Base-by-base conservation (phyloP, 2,113 vertebrate genomes). In the Heterotilapia buettikoferi region DNA sequence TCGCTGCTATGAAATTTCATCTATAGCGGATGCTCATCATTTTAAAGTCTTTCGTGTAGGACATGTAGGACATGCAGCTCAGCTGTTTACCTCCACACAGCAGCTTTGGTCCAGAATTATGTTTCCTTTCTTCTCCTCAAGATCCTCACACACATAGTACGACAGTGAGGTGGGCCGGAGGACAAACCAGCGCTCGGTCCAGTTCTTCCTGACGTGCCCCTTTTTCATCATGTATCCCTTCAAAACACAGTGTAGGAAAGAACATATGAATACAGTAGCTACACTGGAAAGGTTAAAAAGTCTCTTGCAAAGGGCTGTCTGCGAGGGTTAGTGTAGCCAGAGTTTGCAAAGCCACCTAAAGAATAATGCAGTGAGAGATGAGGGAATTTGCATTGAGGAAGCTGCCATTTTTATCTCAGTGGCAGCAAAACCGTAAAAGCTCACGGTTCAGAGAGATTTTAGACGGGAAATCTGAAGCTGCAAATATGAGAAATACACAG, bases 201-300 rank as follows among this genome's bases (percentile, higher is more conserved):
- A 99, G 45, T 99, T 99, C 97, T 99, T 99, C 95, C 98, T 96
- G 92, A 93, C 97, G 90, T 99, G 98, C 52, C 99, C 98, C 90
- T 99, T 99, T 93, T 99, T 99, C 96, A 97, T 95, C 98, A 99
- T 96, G 90, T 99, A 99, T 63, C 98, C 98, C 99, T 99, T 91
- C 2, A 84, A 93, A 90, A 95, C 80, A 89, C 26, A 85, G 40
- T 5, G 24, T 33, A 29, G 16, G 6, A 68, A 68, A 21, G 33
- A 61, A 61, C 38, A 82, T 21, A 45, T 82, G 54, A 31, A 29
- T 47, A 29, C 7, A 76, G 24, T 76, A 47, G 43, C 24, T 29
- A 81, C 33, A 57, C 38, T 26, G 38, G 14, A 81, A 10, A 73
- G 21, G 24, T 73, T 73, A 45, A 43, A 73, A 26, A 71, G 36